A percentile compares a stretch with the other conserved stretches of the same genome.
Evolutionary conservation across 2,797 vertebrate genomes (phyloP).

Genomic region (Cygnus olor): DNA sequence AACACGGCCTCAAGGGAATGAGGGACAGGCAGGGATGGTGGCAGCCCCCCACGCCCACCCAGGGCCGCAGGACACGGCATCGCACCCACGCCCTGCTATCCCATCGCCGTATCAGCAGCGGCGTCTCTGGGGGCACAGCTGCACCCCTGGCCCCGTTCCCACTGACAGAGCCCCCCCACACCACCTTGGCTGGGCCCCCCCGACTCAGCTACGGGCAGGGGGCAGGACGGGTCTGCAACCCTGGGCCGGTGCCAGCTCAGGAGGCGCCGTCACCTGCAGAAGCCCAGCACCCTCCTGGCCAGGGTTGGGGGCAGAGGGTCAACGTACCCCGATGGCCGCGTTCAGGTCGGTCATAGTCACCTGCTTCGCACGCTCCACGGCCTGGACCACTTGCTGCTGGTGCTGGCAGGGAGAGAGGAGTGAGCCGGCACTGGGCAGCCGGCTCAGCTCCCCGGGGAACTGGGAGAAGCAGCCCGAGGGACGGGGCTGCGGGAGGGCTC

Average conservation of each 20-base stretch:
- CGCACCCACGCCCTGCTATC: fast-evolving
- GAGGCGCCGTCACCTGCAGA: not conserved
- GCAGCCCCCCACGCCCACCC: not conserved
- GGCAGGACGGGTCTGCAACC: not conserved
- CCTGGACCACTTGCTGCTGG: constrained; percentile 95
- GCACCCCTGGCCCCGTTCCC: not conserved
- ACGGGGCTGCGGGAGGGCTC: not conserved
- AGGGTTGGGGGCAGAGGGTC: not conserved
- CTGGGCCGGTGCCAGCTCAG: not conserved
- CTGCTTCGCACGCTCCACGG: constrained; percentile 95
- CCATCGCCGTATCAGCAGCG: not conserved
- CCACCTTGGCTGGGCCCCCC: not conserved
- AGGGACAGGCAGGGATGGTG: not conserved
- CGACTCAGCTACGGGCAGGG: fast-evolving
- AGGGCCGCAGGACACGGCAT: not conserved
- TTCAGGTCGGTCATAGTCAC: constrained; percentile 98
- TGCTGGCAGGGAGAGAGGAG: constrained; percentile 80
- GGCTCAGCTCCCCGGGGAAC: not conserved
- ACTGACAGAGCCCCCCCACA: not conserved
- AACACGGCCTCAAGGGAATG: fast-evolving
- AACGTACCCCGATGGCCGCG: constrained; percentile 91
- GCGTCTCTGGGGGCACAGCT: not conserved
- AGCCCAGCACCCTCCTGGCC: not conserved
- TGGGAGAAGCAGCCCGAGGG: not conserved
- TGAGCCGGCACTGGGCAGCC: not conserved